Evolutionary conservation across 2,113 vertebrate genomes (phyloP), one percentile per base, ranked within the genome.

Genomic region (Cryptotis parvus): DNA sequence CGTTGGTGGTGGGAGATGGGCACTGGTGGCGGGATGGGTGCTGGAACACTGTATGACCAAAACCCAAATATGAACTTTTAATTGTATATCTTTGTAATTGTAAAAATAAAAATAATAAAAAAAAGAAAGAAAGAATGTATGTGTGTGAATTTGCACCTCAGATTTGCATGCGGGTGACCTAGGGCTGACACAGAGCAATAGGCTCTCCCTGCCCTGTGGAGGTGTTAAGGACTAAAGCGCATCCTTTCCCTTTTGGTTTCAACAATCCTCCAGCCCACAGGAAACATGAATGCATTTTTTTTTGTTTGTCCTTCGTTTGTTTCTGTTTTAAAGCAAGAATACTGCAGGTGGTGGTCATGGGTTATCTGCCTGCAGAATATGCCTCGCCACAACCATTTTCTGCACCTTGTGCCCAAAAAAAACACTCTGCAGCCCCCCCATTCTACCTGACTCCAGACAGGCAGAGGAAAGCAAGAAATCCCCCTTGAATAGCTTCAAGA

Each of bases 401-500:
- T 93, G 18, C 69, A 49, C 15, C 12, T n/a, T 11, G 22, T 39
- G 73, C 41, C 26, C n/a, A 27, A 45, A 55, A 73, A 91, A 35
- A 6, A 72, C 37, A 72, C 37, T 66, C 29, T 74, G 27, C 0
- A 55, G 52, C 14, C 66, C 33, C 33, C 26, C 43, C 69, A 63
- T 33, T 33, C 45, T 70, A 72, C 37, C 0, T 20, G 18, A 55
- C 41, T 39, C 43, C 33, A 41, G 27, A 76, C 2, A 39, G 33
- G 16, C 11, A 41, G 39, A 74, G 76, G 4, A 58, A 74, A 69
- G 33, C 63, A 81, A 73, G 78, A 52, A 52, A 4, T 15, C 24
- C 63, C 26, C 45, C 29, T n/a, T 43, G 75, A 83, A 29, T 78
- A 41, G 52, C 69, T 83, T 55, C 82, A 83, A 92, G 77, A 68